Conservation (phyloP, 1,140 invertebrate species). For the Druon quercuslanigerum region DNA sequence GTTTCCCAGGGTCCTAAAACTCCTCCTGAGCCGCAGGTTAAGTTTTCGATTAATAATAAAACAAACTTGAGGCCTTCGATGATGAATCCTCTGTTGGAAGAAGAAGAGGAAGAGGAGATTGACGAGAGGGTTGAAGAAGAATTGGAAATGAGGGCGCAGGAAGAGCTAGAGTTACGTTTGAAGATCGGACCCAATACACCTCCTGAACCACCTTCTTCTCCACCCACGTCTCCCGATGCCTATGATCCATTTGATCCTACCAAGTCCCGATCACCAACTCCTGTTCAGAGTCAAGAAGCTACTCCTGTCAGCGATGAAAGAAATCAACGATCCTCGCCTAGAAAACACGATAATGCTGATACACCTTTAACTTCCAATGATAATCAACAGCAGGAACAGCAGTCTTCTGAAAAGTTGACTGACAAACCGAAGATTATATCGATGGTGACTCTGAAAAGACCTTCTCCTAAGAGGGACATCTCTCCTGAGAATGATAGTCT, state of each 20-base stretch:
- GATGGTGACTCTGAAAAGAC: constrained; percentile 71
- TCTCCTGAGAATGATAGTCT: constrained; percentile 55
- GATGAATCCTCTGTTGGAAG: constrained; percentile 79
- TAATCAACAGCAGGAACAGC: constrained; percentile 56
- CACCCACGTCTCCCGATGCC: constrained; percentile 82
- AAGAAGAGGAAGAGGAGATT: constrained; percentile 66
- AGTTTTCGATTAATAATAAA: constrained; percentile 81
- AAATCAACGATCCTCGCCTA: constrained; percentile 61
- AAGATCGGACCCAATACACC: constrained; percentile 81
- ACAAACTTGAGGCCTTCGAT: constrained; percentile 76
- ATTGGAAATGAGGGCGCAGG: constrained; percentile 71
- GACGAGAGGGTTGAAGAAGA: constrained; percentile 71
- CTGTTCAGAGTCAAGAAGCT: constrained; percentile 71
- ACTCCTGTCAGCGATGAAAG: constrained; percentile 61
- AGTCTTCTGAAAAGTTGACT: constrained; percentile 53
- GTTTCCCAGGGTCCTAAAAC: constrained; percentile 81
- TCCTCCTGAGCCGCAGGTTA: constrained; percentile 84
- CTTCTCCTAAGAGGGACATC: constrained; percentile 62
- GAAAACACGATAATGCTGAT: constrained; percentile 56
- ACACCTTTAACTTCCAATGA: constrained; percentile 45
- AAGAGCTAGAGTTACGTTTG: constrained; percentile 70
- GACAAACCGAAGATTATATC: constrained; percentile 74
- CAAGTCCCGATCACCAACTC: constrained; percentile 83
- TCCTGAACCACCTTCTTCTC: constrained; percentile 79
- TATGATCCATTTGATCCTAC: constrained; percentile 94